Evolutionary conservation across 2,113 vertebrate species (phyloP), one percentile per base, ranked within the genome.

Genomic region (Archilochus colubris): DNA sequence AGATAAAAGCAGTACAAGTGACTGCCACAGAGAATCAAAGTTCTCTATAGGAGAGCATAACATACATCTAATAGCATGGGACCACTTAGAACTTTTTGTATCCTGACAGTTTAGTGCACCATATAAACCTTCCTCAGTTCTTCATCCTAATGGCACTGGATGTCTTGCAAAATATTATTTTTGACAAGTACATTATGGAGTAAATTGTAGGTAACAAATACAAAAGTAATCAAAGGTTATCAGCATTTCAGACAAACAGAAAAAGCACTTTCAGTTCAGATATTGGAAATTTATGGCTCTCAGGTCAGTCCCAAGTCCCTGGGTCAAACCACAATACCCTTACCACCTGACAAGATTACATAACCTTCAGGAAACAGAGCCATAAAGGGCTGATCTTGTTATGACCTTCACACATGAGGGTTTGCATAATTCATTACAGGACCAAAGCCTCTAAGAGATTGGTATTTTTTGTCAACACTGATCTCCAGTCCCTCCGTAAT

Each of bases 261-360:
- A 82, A 62, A 20, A 66, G 16, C 7, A 30, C 38, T 62, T 93
- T 16, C 33, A 62, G 14, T 51, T 73, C 24, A 62, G 43, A 73
- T 7, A 55, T 1, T 16, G 33, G 28, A 72, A 74, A 77, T 1
- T 0, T 22, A 28, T 5, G 20, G 38, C 53, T 20, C 67, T 73
- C 27, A 4, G 23, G 21, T 64, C 54, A 92, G 75, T 8, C 58
- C 53, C 54, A 67, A 31, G 31, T 50, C 50, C 48, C 50, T 10
- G 7, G 28, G 25, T 69, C 30, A 96, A 76, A 66, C 19, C 9
- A 12, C 12, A 88, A 50, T 27, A 38, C 4, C 13, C 27, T 62
- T 46, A 51, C 21, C 43, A 48, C 36, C 31, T 22, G 31, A 73
- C 36, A 69, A 61, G 24, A 69, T 9, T 31, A 54, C 6, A n/a